phyloP scores from a whole-genome alignment of 2,113 vertebrate species.

The Esox niger region DNA sequence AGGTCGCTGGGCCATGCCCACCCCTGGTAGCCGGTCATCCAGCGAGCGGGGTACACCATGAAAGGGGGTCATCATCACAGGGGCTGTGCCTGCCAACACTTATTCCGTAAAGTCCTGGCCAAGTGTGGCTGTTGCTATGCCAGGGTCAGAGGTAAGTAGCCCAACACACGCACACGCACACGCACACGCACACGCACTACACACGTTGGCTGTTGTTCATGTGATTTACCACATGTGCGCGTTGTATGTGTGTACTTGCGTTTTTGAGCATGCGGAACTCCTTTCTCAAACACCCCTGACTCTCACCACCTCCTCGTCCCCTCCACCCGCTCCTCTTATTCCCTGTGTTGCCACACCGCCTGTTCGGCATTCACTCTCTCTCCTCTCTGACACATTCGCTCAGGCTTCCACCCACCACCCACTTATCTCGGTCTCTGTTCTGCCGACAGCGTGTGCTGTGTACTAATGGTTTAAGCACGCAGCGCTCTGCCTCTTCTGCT shows the following conservation, averaged over 20 bases:
- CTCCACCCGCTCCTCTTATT: constrained; percentile 1
- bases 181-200: constrained; percentile 4
- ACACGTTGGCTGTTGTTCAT: neutral
- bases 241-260: neutral
- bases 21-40: constrained; percentile 71
- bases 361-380: neutral
- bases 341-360: neutral
- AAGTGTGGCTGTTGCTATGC: constrained; percentile 92
- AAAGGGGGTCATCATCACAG: constrained; percentile 81
- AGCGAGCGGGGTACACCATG: constrained; percentile 76
- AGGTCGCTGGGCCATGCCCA: constrained; percentile 76
- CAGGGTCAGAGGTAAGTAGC: constrained; percentile 87
- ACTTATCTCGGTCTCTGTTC: constrained; percentile 50
- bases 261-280: neutral
- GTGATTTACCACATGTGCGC: neutral
- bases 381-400: constrained; percentile 34
- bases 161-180: neutral
- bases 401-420: constrained; percentile 46
- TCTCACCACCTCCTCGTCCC: neutral
- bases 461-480: constrained; percentile 40
- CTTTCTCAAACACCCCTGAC: too few species aligned
- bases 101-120: constrained; percentile 91
- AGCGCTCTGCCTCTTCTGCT: neutral
- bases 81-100: constrained; percentile 89
- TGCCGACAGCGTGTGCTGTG: constrained; percentile 16